Conservation (phyloP, 2,113 vertebrate species). For the Cynoglossus semilaevis region DNA sequence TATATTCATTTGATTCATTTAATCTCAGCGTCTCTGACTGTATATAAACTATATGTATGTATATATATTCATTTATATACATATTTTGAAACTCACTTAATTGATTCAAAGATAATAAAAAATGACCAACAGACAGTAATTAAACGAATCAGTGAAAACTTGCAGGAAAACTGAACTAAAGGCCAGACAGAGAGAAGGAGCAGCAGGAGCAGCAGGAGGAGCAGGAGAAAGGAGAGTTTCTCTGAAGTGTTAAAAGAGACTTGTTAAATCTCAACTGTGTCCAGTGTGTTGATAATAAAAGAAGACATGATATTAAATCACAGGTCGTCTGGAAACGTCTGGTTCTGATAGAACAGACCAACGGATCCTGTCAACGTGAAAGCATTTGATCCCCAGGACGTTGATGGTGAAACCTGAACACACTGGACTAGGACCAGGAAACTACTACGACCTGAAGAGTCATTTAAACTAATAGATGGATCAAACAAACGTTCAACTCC, state of each 20-base stretch:
- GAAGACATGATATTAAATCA: background rate
- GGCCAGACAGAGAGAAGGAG: background rate
- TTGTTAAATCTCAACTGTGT: slow-evolving; percentile 5
- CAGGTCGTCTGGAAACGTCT: slow-evolving; percentile 21
- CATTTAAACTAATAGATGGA: too few species aligned
- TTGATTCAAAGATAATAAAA: too few species aligned
- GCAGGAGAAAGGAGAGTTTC: slow-evolving; percentile 1
- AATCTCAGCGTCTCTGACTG: too few species aligned
- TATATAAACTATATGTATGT: too few species aligned
- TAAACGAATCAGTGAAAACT: background rate
- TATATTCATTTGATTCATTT: too few species aligned
- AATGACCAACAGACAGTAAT: too few species aligned
- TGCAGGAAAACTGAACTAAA: background rate
- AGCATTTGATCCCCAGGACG: background rate
- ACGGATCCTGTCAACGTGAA: slow-evolving; percentile 25
- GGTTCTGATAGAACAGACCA: slow-evolving; percentile 24
- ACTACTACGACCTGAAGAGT: too few species aligned
- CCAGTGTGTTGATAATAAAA: background rate
- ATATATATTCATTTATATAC: too few species aligned
- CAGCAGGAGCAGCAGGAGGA: background rate
- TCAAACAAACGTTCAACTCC: too few species aligned
- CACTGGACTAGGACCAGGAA: too few species aligned
- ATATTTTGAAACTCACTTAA: too few species aligned
- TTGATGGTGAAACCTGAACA: too few species aligned
- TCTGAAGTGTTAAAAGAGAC: slow-evolving; percentile 8